These are phyloP conservation scores for Physella acuta DNA, from an alignment of 1,140 invertebrate species.

Conservation along the genomic window DNA sequence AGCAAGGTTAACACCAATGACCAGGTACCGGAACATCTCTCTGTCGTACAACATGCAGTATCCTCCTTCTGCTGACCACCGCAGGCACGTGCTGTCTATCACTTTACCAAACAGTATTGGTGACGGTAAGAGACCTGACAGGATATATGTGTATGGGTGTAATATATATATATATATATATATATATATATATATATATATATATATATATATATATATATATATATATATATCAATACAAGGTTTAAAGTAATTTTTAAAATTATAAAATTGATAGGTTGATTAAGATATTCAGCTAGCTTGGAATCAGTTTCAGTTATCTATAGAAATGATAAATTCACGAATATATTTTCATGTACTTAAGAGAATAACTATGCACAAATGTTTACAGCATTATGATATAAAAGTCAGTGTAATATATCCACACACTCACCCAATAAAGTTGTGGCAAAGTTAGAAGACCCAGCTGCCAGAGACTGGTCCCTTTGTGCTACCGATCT, in stretches of 20 bases:
- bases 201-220: no score
- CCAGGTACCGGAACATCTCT: neutral
- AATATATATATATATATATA: no score
- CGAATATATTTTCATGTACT: no score
- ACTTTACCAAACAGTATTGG: conserved; percentile 8
- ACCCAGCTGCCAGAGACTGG: neutral
- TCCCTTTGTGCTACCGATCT: neutral
- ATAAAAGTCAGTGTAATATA: neutral
- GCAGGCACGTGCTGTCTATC: conserved; percentile 9
- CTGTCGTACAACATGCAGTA: conserved; percentile 17
- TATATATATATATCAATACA: no score
- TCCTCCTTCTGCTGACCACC: neutral
- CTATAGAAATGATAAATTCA: no score
- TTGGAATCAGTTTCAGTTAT: no score
- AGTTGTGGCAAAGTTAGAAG: neutral
- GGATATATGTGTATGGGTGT: no score
- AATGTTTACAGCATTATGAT: neutral
- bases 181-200: no score
- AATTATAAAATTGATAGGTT: no score
- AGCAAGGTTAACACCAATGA: neutral
- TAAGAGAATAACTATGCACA: no score
- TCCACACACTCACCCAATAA: neutral
- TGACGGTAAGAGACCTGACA: conserved; percentile 7
- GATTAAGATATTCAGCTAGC: no score
- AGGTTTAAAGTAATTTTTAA: no score